Conservation (phyloP, 2,797 vertebrate genomes). For the Coranthus polyacanthus region DNA sequence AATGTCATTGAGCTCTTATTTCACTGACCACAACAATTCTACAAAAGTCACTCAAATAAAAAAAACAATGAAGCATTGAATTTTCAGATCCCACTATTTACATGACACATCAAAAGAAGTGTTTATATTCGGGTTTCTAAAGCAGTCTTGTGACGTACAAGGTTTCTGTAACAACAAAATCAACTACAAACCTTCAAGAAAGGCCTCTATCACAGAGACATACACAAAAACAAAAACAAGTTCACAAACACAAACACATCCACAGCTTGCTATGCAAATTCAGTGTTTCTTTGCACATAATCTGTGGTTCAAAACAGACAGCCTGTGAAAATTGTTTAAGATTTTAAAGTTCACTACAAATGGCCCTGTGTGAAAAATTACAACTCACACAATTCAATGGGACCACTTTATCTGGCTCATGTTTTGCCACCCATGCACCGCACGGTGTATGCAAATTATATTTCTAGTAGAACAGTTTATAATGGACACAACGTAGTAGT, state of each 20-base stretch:
- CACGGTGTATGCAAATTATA: too few relatives aligned
- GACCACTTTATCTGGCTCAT: too few relatives aligned
- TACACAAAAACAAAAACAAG: constrained; percentile 34
- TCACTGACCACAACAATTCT: constrained; percentile 47
- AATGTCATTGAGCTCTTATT: constrained; percentile 14
- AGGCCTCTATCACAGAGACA: constrained; percentile 21
- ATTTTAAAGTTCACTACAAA: background rate
- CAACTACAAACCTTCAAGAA: background rate
- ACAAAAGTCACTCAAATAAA: background rate
- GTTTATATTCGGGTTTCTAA: background rate
- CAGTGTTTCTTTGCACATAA: constrained; percentile 47
- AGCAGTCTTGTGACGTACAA: constrained; percentile 1
- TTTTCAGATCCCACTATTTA: background rate
- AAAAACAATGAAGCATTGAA: background rate
- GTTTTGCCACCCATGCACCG: too few relatives aligned
- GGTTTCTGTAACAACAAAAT: constrained; percentile 4
- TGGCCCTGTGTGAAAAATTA: background rate
- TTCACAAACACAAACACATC: constrained; percentile 36
- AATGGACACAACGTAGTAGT: too few relatives aligned
- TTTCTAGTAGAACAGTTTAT: too few relatives aligned
- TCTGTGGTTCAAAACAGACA: background rate
- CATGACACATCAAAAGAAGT: background rate
- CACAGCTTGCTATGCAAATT: constrained; percentile 56
- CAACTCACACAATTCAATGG: too few relatives aligned
- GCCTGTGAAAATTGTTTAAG: background rate